Percentiles rank a stretch among this genome's conserved stretches.
phyloP scores from a whole-genome alignment of 2,888 invertebrate genomes.

The Acronicta psi region DNA sequence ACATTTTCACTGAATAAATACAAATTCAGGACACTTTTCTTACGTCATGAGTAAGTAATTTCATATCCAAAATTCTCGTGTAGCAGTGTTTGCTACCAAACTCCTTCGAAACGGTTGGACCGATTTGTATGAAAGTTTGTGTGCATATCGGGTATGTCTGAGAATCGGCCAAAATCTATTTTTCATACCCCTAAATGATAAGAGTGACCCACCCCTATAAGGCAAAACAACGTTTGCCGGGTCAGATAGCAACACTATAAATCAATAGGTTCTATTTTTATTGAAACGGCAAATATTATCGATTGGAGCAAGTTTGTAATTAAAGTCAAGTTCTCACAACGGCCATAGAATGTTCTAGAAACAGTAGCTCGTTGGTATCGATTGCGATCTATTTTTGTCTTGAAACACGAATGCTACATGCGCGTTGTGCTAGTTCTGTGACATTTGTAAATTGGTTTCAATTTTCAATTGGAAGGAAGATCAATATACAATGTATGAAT shows the following conservation, averaged over 20 bases:
- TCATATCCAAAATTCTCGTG: no score
- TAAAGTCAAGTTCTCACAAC: slow-evolving; percentile 31
- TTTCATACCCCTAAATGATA: no score
- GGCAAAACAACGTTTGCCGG: no score
- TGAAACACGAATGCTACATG: slow-evolving; percentile 32
- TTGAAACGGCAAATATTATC: slow-evolving; percentile 6
- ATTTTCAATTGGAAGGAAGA: slow-evolving; percentile 18
- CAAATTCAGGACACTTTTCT: background rate
- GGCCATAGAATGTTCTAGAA: slow-evolving; percentile 23
- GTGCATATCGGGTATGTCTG: no score
- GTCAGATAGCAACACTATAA: background rate
- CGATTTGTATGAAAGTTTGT: no score
- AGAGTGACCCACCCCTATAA: no score
- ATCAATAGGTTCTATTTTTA: background rate
- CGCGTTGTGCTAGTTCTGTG: slow-evolving; percentile 21
- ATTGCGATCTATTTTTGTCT: slow-evolving; percentile 55
- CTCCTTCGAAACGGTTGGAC: no score
- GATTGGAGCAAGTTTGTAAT: slow-evolving; percentile 9
- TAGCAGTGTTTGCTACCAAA: no score
- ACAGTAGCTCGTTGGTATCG: slow-evolving; percentile 33
- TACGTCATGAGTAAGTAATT: background rate
- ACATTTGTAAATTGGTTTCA: slow-evolving; percentile 42
- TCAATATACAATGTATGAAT: slow-evolving; percentile 10
- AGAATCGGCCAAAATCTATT: no score
- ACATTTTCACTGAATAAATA: background rate